Percentiles rank a stretch among this genome's conserved stretches.
These are phyloP conservation scores for Pollenia griseotomentosa DNA, from an alignment of 2,888 invertebrate genomes.

Conservation along the genomic window DNA sequence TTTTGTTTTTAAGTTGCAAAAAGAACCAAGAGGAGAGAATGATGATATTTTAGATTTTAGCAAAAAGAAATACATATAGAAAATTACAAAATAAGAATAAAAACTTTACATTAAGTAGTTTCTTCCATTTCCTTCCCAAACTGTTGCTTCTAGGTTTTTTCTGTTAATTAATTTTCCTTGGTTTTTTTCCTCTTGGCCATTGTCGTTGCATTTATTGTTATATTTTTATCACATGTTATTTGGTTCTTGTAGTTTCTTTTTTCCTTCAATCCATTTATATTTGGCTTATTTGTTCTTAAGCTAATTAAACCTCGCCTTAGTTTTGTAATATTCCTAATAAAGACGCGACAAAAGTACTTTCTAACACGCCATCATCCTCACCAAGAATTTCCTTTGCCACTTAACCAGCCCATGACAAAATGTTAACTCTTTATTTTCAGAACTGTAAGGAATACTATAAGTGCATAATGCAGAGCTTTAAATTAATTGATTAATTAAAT, in stretches of 20 bases:
- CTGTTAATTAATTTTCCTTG: not conserved
- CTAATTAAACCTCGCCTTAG: slow-evolving; percentile 76
- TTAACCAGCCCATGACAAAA: slow-evolving; percentile 28
- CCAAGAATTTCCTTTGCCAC: not conserved
- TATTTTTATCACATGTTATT: slow-evolving; percentile 56
- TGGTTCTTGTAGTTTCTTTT: not conserved
- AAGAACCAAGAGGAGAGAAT: not conserved
- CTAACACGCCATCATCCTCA: slow-evolving; percentile 56
- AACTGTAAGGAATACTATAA: not conserved
- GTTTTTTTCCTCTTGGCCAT: not conserved
- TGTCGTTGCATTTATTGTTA: not conserved
- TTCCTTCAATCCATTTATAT: slow-evolving; percentile 14
- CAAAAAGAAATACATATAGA: too few relatives aligned
- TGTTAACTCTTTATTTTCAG: not conserved
- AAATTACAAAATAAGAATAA: too few relatives aligned
- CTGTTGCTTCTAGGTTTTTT: slow-evolving; percentile 45
- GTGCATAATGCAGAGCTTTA: not conserved
- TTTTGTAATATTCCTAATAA: slow-evolving; percentile 56
- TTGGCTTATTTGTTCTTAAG: slow-evolving; percentile 61
- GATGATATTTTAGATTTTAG: not conserved
- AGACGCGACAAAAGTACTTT: slow-evolving; percentile 69
- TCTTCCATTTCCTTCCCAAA: not conserved
- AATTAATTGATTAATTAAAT: not conserved
- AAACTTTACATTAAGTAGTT: not conserved
- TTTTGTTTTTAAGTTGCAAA: not conserved